Evolutionary conservation across 2,113 vertebrate species (phyloP), one percentile per base, ranked within the genome.

Genomic region (Notarius quadriscutis): DNA sequence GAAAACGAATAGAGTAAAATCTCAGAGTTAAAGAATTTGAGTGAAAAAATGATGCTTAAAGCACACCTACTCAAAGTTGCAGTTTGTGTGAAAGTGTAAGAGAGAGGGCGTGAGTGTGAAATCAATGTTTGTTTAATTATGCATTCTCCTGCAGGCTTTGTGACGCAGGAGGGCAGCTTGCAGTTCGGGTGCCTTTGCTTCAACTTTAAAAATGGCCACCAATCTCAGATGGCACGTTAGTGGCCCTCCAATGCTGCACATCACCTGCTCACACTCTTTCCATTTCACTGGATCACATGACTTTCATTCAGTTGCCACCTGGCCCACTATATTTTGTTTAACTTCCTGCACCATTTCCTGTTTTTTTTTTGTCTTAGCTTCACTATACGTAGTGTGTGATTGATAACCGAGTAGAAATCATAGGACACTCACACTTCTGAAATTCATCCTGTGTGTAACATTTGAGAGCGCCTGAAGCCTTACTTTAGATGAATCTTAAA

Each of bases 231-330:
- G 97, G 97, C 97, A 97, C 95, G 97, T 96, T 96, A 98, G 97
- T 97, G 97, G 98, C 98, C 98, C 98, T 99, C 96, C 96, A 96
- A 97, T 99, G 98, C 98, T 99, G 98, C 97, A 98, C 96, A 96
- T 96, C 97, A 97, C 97, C 95, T 93, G 96, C 97, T 97, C 96
- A 96, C 96, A 95, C 92, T 91, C 89, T 93, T 94, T 93, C 93
- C 92, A 92, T 95, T 91, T 91, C 87, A 89, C 93, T 94, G 89
- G 91, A 91, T 95, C 92, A 93, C 91, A 87, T 93, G 94, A 95
- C 93, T 94, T 95, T 95, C 41, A 62, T 84, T 78, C 71, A 84
- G 25, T 83, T 58, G 84, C 51, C 84, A 81, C 87, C 84, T 80
- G 81, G 82, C 85, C 71, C 77, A 50, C 18, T 63, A 58, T 53